These are phyloP conservation scores for Xylota segnis DNA, from an alignment of 2,888 invertebrate genomes.

Conservation along the genomic window DNA sequence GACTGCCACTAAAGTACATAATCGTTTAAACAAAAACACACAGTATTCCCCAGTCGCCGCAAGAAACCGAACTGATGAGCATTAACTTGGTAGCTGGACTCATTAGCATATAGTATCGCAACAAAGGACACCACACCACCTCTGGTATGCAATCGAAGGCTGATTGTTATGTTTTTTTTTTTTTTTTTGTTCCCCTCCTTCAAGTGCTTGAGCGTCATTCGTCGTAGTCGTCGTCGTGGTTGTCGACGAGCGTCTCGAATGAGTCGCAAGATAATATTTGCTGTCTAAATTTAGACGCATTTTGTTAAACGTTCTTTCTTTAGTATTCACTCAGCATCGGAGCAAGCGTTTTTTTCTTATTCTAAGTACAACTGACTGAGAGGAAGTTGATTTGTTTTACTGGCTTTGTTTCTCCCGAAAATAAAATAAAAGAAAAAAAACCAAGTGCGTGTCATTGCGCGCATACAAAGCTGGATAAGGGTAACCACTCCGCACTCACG, in stretches of 20 bases:
- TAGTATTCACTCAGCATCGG: conserved; percentile 75
- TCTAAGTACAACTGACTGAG: conserved; percentile 43
- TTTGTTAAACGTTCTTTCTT: conserved; percentile 72
- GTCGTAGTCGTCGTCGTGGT: conserved; percentile 25
- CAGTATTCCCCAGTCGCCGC: not conserved
- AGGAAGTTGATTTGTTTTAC: conserved; percentile 74
- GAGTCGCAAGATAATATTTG: conserved; percentile 65
- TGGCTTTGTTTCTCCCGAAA: conserved; percentile 56
- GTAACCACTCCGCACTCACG: conserved; percentile 45
- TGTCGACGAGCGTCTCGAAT: conserved; percentile 57
- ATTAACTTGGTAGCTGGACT: conserved; percentile 28
- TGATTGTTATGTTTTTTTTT: conserved; percentile 46
- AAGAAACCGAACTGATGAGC: conserved; percentile 28
- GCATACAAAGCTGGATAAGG: conserved; percentile 62
- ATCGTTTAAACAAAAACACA: not conserved
- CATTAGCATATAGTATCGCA: conserved; percentile 67
- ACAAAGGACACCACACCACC: conserved; percentile 55
- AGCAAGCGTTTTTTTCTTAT: conserved; percentile 44
- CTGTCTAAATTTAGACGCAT: conserved; percentile 73
- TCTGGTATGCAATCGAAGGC: conserved; percentile 17
- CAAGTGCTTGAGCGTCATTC: conserved; percentile 51
- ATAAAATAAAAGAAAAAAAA: conserved; percentile 37
- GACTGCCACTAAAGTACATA: not conserved
- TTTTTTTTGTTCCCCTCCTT: conserved; percentile 59
- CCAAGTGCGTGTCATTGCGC: conserved; percentile 67